Conservation (phyloP, 2,888 invertebrate species). For the Strigamia crassipes region DNA sequence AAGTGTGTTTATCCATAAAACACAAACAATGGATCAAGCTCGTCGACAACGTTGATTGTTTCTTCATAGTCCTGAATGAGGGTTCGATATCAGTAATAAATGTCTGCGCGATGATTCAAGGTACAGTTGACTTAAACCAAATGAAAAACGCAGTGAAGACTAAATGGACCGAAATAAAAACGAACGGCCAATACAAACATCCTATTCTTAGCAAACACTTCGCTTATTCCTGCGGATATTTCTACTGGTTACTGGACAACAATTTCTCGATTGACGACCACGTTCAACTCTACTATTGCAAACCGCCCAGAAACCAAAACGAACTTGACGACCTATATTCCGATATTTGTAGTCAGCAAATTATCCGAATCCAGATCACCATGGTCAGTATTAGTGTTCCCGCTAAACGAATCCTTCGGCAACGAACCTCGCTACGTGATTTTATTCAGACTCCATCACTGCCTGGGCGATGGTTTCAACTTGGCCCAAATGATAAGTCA, state of each 20-base stretch:
- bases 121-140: background rate
- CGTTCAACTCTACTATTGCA: background rate
- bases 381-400: no score
- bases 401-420: no score
- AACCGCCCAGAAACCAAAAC: background rate
- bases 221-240: background rate
- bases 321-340: background rate
- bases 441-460: no score
- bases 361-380: no score
- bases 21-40: no score
- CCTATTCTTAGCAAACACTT: background rate
- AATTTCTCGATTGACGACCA: background rate
- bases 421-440: no score
- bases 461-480: no score
- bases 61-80: background rate
- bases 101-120: background rate
- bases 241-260: background rate
- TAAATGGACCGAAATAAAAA: background rate
- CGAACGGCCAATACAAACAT: background rate
- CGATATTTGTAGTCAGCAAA: background rate
- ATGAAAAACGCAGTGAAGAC: background rate
- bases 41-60: background rate
- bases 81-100: background rate
- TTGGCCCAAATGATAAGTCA: no score
- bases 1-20: background rate